A percentile compares a stretch with the other conserved stretches of the same genome.
These are phyloP conservation scores for Kryphioiulus occultus DNA, from an alignment of 2,888 invertebrate genomes.

Conservation along the genomic window DNA sequence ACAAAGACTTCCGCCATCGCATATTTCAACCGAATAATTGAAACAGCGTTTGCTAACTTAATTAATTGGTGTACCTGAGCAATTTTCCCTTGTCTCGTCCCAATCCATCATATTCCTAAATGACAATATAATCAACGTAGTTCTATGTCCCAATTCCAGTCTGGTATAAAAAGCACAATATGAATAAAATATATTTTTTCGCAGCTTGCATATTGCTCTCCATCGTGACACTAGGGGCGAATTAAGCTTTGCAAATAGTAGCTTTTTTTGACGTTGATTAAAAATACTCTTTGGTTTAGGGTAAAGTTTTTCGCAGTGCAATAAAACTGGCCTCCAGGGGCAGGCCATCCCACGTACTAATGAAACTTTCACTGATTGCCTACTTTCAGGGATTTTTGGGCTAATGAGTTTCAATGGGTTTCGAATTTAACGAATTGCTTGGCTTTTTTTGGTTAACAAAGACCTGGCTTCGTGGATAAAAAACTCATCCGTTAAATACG, in stretches of 20 bases:
- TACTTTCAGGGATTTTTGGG: not conserved
- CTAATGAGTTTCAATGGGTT: constrained; percentile 25
- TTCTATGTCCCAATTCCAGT: not conserved
- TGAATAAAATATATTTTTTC: not conserved
- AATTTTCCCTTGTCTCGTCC: not conserved
- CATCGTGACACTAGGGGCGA: not conserved
- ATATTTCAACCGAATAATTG: not conserved
- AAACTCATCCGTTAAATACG: not conserved
- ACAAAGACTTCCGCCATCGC: not conserved
- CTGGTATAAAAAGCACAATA: not conserved
- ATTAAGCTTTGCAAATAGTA: not conserved
- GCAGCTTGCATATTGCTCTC: not conserved
- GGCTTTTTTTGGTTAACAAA: not conserved
- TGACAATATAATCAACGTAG: not conserved
- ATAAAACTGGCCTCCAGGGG: not conserved
- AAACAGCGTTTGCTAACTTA: not conserved
- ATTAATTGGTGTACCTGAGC: not conserved
- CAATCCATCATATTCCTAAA: not conserved
- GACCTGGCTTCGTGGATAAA: not conserved
- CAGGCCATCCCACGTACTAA: not conserved
- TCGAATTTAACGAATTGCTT: not conserved
- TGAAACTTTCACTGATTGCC: not conserved
- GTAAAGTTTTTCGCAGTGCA: not conserved
- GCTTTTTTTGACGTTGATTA: not conserved
- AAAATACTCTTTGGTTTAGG: not conserved